Percentiles rank a stretch among this genome's conserved stretches.
These are phyloP conservation scores for Aphelinus certus DNA, from an alignment of 1,140 invertebrate genomes.

Conservation along the genomic window DNA sequence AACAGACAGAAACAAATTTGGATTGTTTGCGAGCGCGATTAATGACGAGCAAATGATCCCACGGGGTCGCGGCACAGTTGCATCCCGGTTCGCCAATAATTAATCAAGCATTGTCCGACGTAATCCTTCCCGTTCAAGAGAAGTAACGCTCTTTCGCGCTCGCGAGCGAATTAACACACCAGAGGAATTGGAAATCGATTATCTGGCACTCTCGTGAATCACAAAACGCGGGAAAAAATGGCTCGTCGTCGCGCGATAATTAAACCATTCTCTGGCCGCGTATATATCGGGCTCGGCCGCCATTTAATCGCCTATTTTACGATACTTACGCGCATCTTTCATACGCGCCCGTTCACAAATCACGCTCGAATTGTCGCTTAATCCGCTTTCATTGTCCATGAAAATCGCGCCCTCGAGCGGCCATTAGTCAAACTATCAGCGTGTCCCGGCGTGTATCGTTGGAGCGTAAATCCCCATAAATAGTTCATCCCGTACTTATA, in stretches of 20 bases:
- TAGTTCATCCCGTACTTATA: constrained; percentile 14
- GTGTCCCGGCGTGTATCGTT: neutral
- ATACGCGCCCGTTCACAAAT: constrained; percentile 18
- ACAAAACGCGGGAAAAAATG: too few relatives aligned
- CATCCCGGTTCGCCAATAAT: too few relatives aligned
- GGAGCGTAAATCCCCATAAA: constrained; percentile 30
- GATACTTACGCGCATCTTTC: neutral
- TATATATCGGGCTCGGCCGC: neutral
- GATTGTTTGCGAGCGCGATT: neutral
- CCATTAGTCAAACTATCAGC: constrained; percentile 31
- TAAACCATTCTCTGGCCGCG: neutral
- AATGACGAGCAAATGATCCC: too few relatives aligned
- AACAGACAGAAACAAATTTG: neutral
- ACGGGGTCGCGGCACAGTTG: too few relatives aligned
- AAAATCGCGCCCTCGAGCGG: constrained; percentile 14
- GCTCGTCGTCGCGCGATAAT: too few relatives aligned
- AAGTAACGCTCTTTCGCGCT: too few relatives aligned
- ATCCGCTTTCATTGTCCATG: constrained; percentile 35
- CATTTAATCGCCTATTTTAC: neutral
- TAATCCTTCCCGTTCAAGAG: too few relatives aligned
- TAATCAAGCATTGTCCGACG: too few relatives aligned
- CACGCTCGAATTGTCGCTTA: constrained; percentile 15
- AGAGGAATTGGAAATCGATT: too few relatives aligned
- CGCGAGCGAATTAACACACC: too few relatives aligned
- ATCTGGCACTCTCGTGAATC: too few relatives aligned